Percentiles rank a stretch among this genome's conserved stretches.
phyloP scores from a whole-genome alignment of 2,797 vertebrate species.

The Paramormyrops hopkinsi region DNA sequence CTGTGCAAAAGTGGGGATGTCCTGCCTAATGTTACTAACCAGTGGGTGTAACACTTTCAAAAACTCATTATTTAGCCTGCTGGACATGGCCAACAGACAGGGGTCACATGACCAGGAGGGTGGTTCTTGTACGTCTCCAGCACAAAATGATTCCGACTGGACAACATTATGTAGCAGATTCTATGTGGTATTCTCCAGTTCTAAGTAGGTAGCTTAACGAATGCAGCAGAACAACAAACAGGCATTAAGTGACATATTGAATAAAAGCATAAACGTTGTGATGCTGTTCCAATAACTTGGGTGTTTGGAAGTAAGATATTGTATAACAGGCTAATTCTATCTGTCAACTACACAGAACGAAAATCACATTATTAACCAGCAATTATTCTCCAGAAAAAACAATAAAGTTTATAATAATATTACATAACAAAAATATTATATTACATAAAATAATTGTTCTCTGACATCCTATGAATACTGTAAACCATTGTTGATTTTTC shows the following conservation, averaged over 20 bases:
- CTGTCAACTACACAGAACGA: background rate
- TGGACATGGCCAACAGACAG: background rate
- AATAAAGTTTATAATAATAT: background rate
- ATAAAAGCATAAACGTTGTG: background rate
- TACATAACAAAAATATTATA: background rate
- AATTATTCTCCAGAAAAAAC: background rate
- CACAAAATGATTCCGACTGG: background rate
- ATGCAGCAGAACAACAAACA: background rate
- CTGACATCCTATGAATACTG: background rate
- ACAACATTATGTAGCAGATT: background rate
- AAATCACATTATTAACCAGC: background rate
- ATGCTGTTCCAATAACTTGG: background rate
- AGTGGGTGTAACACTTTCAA: background rate
- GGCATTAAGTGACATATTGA: background rate
- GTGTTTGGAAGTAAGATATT: background rate
- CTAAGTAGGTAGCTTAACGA: background rate
- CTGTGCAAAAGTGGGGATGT: background rate
- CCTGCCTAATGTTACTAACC: background rate
- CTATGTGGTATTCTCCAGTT: background rate
- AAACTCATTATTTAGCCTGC: background rate
- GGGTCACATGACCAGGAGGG: background rate
- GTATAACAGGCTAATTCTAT: background rate
- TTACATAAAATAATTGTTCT: background rate
- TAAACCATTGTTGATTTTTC: background rate
- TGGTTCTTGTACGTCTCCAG: background rate